Evolutionary conservation across 2,113 vertebrate species (phyloP).

Genomic region (Fulica atra): DNA sequence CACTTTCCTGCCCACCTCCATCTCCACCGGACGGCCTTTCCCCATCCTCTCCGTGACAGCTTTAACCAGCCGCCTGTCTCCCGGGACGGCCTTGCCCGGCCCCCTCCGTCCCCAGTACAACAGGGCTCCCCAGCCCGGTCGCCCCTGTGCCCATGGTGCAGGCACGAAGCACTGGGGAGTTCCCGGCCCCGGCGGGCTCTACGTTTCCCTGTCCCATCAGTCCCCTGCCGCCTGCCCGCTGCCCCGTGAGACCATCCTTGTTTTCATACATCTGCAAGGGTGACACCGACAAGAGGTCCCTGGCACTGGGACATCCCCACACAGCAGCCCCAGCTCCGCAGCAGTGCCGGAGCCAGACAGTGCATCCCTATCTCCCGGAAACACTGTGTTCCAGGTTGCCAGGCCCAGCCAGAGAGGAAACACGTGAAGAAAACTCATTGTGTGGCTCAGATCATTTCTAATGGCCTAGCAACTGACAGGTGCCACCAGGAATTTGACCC

Average conservation of each 20-base stretch:
- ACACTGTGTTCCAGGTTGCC: rapidly evolving
- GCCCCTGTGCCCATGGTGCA: rapidly evolving
- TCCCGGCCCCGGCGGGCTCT: background rate
- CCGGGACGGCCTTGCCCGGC: rapidly evolving
- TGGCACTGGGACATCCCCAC: rapidly evolving
- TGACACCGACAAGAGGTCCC: background rate
- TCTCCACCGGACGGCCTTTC: background rate
- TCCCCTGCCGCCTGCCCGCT: rapidly evolving
- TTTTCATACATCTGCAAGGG: too few relatives aligned
- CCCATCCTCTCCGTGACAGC: background rate
- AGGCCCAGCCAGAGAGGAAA: background rate
- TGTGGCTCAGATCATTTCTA: rapidly evolving
- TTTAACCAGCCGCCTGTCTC: background rate
- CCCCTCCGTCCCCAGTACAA: rapidly evolving
- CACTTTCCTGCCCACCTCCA: background rate
- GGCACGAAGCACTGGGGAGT: background rate
- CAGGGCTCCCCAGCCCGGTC: rapidly evolving
- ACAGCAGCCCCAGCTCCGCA: rapidly evolving
- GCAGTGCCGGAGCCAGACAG: rapidly evolving
- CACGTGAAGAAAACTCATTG: background rate
- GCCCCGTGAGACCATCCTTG: rapidly evolving
- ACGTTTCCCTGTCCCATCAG: rapidly evolving
- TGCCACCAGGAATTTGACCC: background rate
- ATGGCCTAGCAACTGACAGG: background rate
- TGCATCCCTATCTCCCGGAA: background rate